These are phyloP conservation scores for Diabrotica balteata DNA, from an alignment of 2,888 invertebrate genomes.

Conservation along the genomic window DNA sequence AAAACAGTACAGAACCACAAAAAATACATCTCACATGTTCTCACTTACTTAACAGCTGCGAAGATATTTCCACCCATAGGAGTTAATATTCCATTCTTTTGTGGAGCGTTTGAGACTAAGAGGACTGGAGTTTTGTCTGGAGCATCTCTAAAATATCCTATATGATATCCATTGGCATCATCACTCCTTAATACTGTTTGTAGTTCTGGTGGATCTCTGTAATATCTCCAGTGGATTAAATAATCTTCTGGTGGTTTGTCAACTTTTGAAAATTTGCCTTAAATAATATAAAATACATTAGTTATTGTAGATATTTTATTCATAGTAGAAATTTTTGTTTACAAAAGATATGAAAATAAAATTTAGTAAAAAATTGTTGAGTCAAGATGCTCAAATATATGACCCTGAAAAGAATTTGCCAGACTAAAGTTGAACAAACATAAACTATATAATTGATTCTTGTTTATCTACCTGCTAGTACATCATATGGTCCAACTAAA, in stretches of 20 bases:
- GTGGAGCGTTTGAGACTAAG: conserved; percentile 77
- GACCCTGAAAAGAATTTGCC: too few relatives aligned
- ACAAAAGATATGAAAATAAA: too few relatives aligned
- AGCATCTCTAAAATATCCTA: conserved; percentile 90
- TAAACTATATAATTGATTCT: too few relatives aligned
- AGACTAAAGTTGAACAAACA: too few relatives aligned
- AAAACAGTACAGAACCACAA: too few relatives aligned
- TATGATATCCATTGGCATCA: conserved; percentile 76
- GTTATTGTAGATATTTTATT: too few relatives aligned
- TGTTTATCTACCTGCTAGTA: conserved; percentile 65
- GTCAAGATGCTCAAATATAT: too few relatives aligned
- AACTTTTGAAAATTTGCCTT: conserved; percentile 56
- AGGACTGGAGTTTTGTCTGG: conserved; percentile 77
- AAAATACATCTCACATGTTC: too few relatives aligned
- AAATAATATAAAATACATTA: conserved; percentile 54
- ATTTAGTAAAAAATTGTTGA: too few relatives aligned
- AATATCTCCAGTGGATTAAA: conserved; percentile 88
- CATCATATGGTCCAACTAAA: conserved; percentile 89
- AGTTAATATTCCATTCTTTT: conserved; percentile 72
- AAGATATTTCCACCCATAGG: conserved; percentile 82
- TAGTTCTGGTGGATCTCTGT: conserved; percentile 94
- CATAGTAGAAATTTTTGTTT: too few relatives aligned
- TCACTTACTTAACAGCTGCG: conserved; percentile 75
- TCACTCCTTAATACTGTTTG: conserved; percentile 80
- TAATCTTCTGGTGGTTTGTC: conserved; percentile 65